These are phyloP conservation scores for Bombus impatiens DNA, from an alignment of 1,140 invertebrate species.

Conservation along the genomic window DNA sequence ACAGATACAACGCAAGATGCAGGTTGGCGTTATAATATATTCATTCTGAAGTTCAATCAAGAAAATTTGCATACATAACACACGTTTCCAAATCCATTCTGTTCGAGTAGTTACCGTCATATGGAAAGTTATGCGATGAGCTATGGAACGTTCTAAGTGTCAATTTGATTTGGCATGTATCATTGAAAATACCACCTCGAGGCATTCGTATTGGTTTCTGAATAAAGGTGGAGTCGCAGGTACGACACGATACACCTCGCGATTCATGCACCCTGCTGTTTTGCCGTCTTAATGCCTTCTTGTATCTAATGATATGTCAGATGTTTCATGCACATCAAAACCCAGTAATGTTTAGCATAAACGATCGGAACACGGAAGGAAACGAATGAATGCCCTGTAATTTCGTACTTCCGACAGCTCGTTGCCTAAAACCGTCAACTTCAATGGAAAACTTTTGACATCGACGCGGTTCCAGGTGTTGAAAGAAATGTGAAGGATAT, in stretches of 20 bases:
- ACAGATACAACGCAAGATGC: background rate
- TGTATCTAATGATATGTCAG: constrained; percentile 8
- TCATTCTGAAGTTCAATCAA: background rate
- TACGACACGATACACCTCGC: background rate
- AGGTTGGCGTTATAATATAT: background rate
- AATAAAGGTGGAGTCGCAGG: background rate
- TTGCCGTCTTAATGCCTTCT: background rate
- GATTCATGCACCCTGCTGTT: background rate
- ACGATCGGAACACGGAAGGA: background rate
- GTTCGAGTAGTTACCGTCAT: background rate
- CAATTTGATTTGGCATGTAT: too few relatives aligned
- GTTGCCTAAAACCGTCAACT: constrained; percentile 8
- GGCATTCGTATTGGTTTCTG: background rate
- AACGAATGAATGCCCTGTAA: constrained; percentile 14
- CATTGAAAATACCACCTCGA: background rate
- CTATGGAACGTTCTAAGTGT: background rate
- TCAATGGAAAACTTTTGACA: background rate
- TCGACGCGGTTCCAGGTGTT: background rate
- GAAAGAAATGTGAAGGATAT: background rate
- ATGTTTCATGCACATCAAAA: background rate
- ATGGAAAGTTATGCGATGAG: background rate
- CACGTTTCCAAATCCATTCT: background rate
- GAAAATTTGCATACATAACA: background rate
- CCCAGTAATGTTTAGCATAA: background rate
- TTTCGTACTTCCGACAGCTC: constrained; percentile 40